phyloP scores from a whole-genome alignment of 2,797 vertebrate species.

The Steatocranus sp. region DNA sequence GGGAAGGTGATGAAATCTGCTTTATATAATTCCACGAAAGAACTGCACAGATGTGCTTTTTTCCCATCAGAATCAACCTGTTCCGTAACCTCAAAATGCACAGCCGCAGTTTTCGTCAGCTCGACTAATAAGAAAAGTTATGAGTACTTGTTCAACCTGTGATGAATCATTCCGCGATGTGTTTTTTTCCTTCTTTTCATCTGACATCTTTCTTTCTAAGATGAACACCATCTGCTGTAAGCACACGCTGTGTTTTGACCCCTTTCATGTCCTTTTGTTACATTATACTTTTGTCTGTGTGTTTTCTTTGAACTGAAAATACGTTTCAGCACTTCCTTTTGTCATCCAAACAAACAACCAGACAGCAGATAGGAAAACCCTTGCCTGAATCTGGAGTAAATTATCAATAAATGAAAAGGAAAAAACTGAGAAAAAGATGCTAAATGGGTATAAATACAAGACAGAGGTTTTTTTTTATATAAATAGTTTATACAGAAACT shows the following conservation, averaged over 20 bases:
- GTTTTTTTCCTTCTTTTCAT: background rate
- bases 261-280: background rate
- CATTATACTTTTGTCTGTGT: background rate
- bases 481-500: background rate
- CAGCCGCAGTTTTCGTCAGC: background rate
- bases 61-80: background rate
- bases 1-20: background rate
- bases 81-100: background rate
- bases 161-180: background rate
- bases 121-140: conserved; percentile 13
- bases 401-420: background rate
- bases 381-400: background rate
- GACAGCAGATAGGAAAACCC: background rate
- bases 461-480: background rate
- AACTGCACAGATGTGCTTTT: background rate
- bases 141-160: background rate
- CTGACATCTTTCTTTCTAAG: background rate
- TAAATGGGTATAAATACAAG: background rate
- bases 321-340: background rate
- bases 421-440: background rate
- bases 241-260: background rate
- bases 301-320: background rate
- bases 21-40: background rate
- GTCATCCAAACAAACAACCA: background rate
- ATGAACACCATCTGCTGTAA: conserved; percentile 37